Conservation (phyloP, 2,888 invertebrate species). For the Sipha maydis region DNA sequence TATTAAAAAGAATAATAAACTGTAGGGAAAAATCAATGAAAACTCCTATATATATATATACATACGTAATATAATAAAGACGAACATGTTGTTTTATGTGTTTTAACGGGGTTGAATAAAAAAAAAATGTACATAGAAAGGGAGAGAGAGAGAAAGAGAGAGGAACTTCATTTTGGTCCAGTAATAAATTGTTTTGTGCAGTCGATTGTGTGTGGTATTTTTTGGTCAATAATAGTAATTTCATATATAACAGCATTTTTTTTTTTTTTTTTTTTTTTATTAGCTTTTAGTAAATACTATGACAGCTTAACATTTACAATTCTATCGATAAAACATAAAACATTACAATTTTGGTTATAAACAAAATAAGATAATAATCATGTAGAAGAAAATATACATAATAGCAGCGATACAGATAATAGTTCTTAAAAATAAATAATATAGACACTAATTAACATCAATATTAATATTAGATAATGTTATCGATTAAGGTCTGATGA, state of each 20-base stretch:
- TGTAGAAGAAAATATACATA: no score
- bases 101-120: neutral
- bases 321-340: no score
- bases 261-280: no score
- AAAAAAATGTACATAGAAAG: neutral
- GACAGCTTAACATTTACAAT: no score
- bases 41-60: neutral
- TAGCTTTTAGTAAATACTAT: no score
- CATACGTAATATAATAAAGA: neutral
- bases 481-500: no score
- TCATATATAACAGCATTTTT: neutral
- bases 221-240: neutral
- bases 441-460: no score
- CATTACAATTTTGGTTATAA: no score
- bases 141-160: neutral
- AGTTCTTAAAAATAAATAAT: no score
- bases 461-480: no score
- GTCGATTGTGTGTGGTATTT: neutral
- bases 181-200: neutral
- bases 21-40: neutral
- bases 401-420: no score
- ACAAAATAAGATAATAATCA: no score
- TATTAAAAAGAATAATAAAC: neutral
- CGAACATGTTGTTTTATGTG: neutral
- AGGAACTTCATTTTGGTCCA: neutral